Base-by-base conservation (phyloP, 1,140 invertebrate genomes). In the Doryteuthis pealeii region DNA sequence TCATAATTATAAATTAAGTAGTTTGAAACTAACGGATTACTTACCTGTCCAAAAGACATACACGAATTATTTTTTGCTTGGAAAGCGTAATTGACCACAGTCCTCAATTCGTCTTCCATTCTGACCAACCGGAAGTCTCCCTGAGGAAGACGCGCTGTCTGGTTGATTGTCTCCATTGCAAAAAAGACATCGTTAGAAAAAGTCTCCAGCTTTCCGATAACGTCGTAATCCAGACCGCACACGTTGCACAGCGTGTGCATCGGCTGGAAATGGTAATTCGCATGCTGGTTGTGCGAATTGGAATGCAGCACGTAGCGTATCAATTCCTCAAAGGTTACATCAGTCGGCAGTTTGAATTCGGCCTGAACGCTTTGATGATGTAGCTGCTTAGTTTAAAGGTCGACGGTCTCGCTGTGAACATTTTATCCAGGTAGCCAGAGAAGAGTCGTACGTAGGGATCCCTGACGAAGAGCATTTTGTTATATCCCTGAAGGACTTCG, bases 171-270 rank as follows among this genome's bases (percentile, higher is more conserved):
- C 5, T 71, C 32, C 22, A 82, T 77, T 66, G 78, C 70, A 18
- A 76, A 81, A 0, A 43, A 49, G 40, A 86, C 82, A 71, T 87
- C 86, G 2, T 80, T 69, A 10, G 77, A 28, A 6, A 80, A 81
- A 1, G 82, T 85, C 72, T 87, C 86, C 32, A 87, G 71, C 71
- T 87, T 85, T 1, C 85, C 86, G n/a, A 87, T 82, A 70, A 85
- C 81, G 54, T 85, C 79, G 75, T 85, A 87, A 12, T 77, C 72
- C n/a, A 86, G 76, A 26, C 71, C 22, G 70, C 86, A 87, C 8
- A 84, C 82, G 22, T 81, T 76, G 73, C 86, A 86, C 15, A 77
- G 67, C n/a, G 75, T 76, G 77, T 81, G 81, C 75, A 83, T 84
- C 0, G 82, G 84, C 14, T 78, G 77, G 83, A 86, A 87, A 76